These are phyloP conservation scores for Oncorhynchus masou DNA, from an alignment of 2,113 vertebrate species.

Conservation along the genomic window DNA sequence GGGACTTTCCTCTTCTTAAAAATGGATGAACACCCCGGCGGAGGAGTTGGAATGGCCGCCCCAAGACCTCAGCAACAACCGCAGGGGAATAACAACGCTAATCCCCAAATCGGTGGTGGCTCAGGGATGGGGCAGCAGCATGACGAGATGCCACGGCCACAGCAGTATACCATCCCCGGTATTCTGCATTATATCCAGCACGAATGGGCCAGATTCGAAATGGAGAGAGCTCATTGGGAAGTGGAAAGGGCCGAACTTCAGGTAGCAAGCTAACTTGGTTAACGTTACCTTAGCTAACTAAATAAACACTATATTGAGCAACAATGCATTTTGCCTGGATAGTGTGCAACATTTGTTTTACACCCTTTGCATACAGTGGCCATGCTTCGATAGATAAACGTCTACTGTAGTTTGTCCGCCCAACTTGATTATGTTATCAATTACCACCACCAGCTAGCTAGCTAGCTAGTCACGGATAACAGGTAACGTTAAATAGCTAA, in stretches of 20 bases:
- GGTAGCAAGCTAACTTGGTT: slow-evolving; percentile 68
- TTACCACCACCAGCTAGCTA: no score
- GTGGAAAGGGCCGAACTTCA: slow-evolving; percentile 96
- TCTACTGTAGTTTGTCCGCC: no score
- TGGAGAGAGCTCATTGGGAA: slow-evolving; percentile 97
- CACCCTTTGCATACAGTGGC: no score
- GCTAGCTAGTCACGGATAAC: no score
- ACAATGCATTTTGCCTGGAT: background rate
- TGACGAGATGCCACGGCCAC: slow-evolving; percentile 82
- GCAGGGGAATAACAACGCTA: slow-evolving; percentile 57
- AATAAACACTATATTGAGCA: background rate
- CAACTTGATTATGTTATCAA: no score
- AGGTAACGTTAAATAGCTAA: no score
- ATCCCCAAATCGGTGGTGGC: slow-evolving; percentile 60
- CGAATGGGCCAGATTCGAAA: slow-evolving; percentile 98
- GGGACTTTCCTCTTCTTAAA: slow-evolving; percentile 61
- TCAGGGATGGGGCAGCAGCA: slow-evolving; percentile 58
- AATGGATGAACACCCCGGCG: slow-evolving; percentile 93
- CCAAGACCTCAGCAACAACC: slow-evolving; percentile 47
- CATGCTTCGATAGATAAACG: no score
- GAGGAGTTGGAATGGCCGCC: slow-evolving; percentile 80
- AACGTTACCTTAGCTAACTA: background rate
- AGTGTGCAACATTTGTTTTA: background rate
- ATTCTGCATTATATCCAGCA: slow-evolving; percentile 99
- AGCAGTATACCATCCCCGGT: slow-evolving; percentile 96